Conservation (phyloP, 2,113 vertebrate species). For the Jacana jacana region DNA sequence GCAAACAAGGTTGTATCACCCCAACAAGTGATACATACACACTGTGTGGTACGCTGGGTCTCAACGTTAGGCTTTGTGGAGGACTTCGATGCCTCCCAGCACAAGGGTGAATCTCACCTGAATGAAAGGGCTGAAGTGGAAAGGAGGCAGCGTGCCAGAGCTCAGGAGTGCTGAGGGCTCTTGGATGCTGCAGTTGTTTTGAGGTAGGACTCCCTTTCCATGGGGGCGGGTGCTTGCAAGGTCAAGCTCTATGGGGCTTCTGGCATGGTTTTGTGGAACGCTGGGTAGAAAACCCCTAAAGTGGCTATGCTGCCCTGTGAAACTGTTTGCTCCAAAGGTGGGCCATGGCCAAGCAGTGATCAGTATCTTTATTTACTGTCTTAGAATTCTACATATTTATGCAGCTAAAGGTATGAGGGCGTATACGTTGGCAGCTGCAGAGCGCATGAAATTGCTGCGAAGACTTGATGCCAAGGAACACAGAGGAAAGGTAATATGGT, state of each 20-base stretch:
- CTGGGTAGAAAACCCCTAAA: background rate
- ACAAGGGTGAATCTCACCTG: background rate
- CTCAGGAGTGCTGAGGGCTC: background rate
- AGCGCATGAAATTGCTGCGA: constrained; percentile 43
- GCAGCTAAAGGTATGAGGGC: constrained; percentile 65
- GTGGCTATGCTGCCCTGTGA: background rate
- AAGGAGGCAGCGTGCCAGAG: background rate
- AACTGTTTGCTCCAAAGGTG: background rate
- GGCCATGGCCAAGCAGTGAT: background rate
- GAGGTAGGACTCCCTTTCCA: background rate
- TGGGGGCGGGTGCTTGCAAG: background rate
- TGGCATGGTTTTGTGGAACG: background rate
- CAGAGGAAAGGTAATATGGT: constrained; percentile 60
- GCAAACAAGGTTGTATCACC: background rate
- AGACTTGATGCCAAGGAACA: constrained; percentile 60
- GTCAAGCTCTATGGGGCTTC: background rate
- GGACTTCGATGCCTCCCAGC: background rate
- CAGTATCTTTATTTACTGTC: constrained; percentile 37
- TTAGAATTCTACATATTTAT: constrained; percentile 71
- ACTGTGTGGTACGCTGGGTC: rapidly evolving
- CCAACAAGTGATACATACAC: background rate
- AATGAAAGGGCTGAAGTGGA: background rate
- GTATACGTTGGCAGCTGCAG: constrained; percentile 27
- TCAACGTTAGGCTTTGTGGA: background rate
- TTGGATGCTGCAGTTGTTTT: background rate